Base-by-base conservation (phyloP, 2,113 vertebrate genomes). In the Rhizomys pruinosus region DNA sequence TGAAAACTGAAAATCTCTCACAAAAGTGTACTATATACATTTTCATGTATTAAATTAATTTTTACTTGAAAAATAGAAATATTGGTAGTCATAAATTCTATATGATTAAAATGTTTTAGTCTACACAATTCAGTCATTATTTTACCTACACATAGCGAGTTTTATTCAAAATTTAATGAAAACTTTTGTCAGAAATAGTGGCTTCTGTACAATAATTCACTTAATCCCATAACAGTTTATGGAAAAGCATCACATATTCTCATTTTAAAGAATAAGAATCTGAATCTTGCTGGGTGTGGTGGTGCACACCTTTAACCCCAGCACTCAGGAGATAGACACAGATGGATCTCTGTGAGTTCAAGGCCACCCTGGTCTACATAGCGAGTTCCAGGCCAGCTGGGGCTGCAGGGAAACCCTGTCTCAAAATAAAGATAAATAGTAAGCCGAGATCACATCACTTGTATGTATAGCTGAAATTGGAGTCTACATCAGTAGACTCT, bases 1-100 rank as follows among this genome's bases (percentile, higher is more conserved):
- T 90, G 27, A 86, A 86, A 84, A 85, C 25, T 81, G 61, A 16
- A 3, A 80, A 17, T 82, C 2, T 86, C 87, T 88, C 9, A 52
- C 71, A 80, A 74, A 95, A 73, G 5, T 79, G 16, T 20, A 23
- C 42, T 72, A 79, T 17, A 25, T 59, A 78, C 9, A 76, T 52
- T 76, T 94, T 95, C 44, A 71, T 66, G 76, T 68, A 78, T 61
- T 20, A 79, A 69, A 89, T 66, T 68, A 72, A 25, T 57, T 87
- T 94, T 93, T 37, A 47, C 34, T 78, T 85, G 59, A 76, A 91
- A 91, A 93, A 68, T 71, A 73, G 42, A 52, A 84, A 81, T 8
- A 15, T 39, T 72, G 44, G 27, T 87, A 92, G 29, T n/a, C 27
- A 72, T 63, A 25, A 3, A 89, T 91, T 92, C 32, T 95, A 52